These are phyloP conservation scores for Ladona fulva DNA, from an alignment of 1,140 invertebrate genomes.

Conservation along the genomic window DNA sequence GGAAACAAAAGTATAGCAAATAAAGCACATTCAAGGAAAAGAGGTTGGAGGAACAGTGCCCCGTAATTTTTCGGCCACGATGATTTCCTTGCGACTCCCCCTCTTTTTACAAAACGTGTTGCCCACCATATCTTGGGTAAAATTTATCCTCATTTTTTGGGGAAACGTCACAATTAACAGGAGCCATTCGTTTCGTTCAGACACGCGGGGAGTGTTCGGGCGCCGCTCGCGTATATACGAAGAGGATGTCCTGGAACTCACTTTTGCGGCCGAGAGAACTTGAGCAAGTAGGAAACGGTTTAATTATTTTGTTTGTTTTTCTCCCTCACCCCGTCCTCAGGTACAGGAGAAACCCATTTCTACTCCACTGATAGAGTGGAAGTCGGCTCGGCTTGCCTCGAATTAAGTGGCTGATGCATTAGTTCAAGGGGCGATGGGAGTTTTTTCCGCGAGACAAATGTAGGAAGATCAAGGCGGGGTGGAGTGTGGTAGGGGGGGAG, in stretches of 20 bases:
- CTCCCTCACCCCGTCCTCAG: neutral
- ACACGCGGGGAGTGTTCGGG: neutral
- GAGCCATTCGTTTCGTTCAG: neutral
- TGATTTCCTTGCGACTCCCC: neutral
- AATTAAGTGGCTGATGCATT: constrained; percentile 6
- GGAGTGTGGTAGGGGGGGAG: neutral
- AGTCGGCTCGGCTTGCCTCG: neutral
- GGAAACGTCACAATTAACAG: constrained; percentile 1
- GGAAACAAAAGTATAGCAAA: neutral
- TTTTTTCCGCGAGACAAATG: neutral
- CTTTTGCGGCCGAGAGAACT: neutral
- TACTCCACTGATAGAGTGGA: neutral
- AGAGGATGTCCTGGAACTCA: too few relatives aligned
- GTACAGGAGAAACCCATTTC: constrained; percentile 4
- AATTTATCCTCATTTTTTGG: neutral
- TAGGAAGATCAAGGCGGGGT: neutral
- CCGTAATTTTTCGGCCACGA: neutral
- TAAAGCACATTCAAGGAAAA: neutral
- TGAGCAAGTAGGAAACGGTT: neutral
- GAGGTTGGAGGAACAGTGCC: neutral
- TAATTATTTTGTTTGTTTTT: neutral
- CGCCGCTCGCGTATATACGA: too few relatives aligned
- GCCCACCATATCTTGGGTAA: neutral
- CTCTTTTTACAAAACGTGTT: neutral
- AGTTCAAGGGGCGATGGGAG: neutral